Percentiles rank a stretch among this genome's conserved stretches.
phyloP scores from a whole-genome alignment of 1,140 invertebrate genomes.

The Steinernema feltiae region DNA sequence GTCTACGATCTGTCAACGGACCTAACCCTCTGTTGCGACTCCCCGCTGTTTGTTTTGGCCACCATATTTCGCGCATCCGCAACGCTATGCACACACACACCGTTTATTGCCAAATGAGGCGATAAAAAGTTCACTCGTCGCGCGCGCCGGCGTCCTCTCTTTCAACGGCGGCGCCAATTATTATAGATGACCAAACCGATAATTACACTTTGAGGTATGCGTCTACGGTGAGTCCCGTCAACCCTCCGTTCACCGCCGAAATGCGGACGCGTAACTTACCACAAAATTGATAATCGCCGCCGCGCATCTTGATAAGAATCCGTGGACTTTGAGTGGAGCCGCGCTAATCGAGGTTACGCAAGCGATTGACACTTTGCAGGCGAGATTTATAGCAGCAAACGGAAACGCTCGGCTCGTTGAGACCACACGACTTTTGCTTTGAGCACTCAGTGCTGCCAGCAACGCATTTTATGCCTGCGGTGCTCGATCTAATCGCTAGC shows the following conservation, averaged over 20 bases:
- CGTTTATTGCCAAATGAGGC: slow-evolving; percentile 11
- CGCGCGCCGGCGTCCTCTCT: background rate
- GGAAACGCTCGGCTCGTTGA: too few species aligned
- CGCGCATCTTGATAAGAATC: background rate
- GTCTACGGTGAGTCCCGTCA: background rate
- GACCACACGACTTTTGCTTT: too few species aligned
- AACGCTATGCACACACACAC: background rate
- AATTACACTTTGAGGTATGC: background rate
- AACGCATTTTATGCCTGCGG: background rate
- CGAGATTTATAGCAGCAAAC: background rate
- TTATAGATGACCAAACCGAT: slow-evolving; percentile 6
- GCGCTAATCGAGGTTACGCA: slow-evolving; percentile 5
- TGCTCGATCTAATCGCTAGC: background rate
- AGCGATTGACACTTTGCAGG: background rate
- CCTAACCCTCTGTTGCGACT: too few species aligned
- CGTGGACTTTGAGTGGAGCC: background rate
- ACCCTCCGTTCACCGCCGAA: background rate
- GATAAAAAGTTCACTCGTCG: slow-evolving; percentile 9
- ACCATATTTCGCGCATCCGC: background rate
- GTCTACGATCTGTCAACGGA: too few species aligned
- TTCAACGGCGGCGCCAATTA: background rate
- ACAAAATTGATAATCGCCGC: slow-evolving; percentile 9
- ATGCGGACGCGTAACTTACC: background rate
- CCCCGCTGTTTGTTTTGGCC: background rate
- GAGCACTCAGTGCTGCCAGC: too few species aligned